Percentiles rank a stretch among this genome's conserved stretches.
Conservation (phyloP, 2,797 vertebrate species). For the Cuculus canorus region DNA sequence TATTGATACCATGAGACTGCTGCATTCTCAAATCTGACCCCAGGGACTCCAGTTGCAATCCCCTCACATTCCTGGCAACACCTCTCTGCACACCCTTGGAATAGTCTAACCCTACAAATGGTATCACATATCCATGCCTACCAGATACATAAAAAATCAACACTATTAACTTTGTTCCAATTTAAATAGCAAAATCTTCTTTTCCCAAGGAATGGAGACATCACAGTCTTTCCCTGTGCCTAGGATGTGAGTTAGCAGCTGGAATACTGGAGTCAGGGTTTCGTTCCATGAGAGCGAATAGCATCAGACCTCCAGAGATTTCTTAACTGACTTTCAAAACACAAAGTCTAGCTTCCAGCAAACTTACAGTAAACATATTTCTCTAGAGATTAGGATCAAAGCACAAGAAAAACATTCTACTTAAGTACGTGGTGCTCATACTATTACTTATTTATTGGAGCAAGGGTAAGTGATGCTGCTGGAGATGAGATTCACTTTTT, state of each 20-base stretch:
- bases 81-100: background rate
- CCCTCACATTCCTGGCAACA: background rate
- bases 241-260: conserved; percentile 19
- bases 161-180: background rate
- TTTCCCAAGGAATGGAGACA: conserved; percentile 41
- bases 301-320: conserved; percentile 68
- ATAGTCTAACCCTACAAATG: background rate
- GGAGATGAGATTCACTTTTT: background rate
- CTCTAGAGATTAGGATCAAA: conserved; percentile 75
- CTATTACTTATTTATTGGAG: conserved; percentile 25
- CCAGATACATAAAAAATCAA: background rate
- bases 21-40: background rate
- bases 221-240: background rate
- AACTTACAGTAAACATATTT: conserved; percentile 67
- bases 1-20: background rate
- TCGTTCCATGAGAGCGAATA: conserved; percentile 71
- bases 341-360: conserved; percentile 69
- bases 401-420: conserved; percentile 66
- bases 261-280: conserved; percentile 71
- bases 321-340: conserved; percentile 69
- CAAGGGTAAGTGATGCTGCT: background rate
- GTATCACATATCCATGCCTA: background rate
- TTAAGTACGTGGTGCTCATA: conserved; percentile 33
- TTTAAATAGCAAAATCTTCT: background rate
- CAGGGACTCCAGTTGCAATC: background rate